These are phyloP conservation scores for Drosophila carrolli DNA, from an alignment of 1,140 invertebrate genomes.

Conservation along the genomic window DNA sequence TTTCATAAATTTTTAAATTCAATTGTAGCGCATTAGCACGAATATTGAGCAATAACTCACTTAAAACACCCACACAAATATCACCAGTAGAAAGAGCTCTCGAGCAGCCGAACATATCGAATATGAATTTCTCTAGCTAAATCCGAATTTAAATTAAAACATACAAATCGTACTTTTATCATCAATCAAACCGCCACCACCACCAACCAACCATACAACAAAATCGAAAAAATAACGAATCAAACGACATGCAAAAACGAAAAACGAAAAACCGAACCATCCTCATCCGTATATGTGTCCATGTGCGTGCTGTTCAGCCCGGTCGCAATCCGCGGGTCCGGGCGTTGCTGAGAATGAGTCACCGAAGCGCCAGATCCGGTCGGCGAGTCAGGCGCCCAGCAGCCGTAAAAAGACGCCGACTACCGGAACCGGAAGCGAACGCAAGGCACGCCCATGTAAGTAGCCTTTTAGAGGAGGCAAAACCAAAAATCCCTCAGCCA, in stretches of 20 bases:
- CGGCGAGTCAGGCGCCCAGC: constrained; percentile 86
- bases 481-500: constrained; percentile 16
- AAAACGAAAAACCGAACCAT: constrained; percentile 42
- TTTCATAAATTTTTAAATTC: too few relatives aligned
- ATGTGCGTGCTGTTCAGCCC: constrained; percentile 84
- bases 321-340: constrained; percentile 90
- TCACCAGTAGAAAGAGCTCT: constrained; percentile 48
- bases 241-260: constrained; percentile 38
- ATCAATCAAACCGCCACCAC: constrained; percentile 68
- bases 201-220: constrained; percentile 55
- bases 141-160: constrained; percentile 66
- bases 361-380: constrained; percentile 90
- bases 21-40: constrained; percentile 44
- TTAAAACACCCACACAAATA: constrained; percentile 29
- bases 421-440: constrained; percentile 73
- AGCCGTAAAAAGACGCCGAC: constrained; percentile 83
- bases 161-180: constrained; percentile 73
- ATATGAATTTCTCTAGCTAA: constrained; percentile 37
- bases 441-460: constrained; percentile 88
- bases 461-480: constrained; percentile 63
- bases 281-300: constrained; percentile 36
- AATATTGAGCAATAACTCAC: constrained; percentile 31
- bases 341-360: constrained; percentile 86
- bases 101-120: constrained; percentile 24
- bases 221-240: constrained; percentile 49